These are phyloP conservation scores for Trichechus manatus DNA, from an alignment of 2,113 vertebrate genomes.

Conservation along the genomic window DNA sequence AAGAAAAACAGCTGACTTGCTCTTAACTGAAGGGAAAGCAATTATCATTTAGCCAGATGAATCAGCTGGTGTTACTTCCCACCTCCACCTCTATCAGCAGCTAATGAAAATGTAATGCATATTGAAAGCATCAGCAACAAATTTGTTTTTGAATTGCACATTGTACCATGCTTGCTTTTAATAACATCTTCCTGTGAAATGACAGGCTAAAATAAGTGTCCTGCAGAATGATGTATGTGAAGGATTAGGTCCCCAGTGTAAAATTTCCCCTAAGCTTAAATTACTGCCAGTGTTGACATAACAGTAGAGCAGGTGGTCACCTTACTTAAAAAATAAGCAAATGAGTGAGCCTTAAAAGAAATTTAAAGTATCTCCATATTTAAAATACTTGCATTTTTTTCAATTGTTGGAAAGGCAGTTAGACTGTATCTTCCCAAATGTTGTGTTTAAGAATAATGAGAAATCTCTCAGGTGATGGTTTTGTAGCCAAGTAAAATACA, in stretches of 20 bases:
- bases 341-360: neutral
- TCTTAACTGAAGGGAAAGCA: slow-evolving; percentile 54
- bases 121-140: slow-evolving; percentile 55
- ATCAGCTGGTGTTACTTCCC: neutral
- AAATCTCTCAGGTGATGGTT: neutral
- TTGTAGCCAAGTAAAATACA: slow-evolving; percentile 30
- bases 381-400: slow-evolving; percentile 49
- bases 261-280: slow-evolving; percentile 80
- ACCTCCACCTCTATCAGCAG: neutral
- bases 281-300: slow-evolving; percentile 81
- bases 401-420: neutral
- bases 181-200: slow-evolving; percentile 73
- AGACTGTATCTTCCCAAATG: neutral
- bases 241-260: slow-evolving; percentile 69
- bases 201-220: slow-evolving; percentile 81
- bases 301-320: slow-evolving; percentile 63
- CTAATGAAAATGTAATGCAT: slow-evolving; percentile 66
- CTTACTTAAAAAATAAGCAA: slow-evolving; percentile 46
- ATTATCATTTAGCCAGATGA: slow-evolving; percentile 53
- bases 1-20: slow-evolving; percentile 42
- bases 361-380: neutral
- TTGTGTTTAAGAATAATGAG: neutral
- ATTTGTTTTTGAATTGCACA: slow-evolving; percentile 49
- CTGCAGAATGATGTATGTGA: slow-evolving; percentile 81
- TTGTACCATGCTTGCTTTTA: slow-evolving; percentile 60